Conservation (phyloP, 2,888 invertebrate species). For the Arctia plantaginis region DNA sequence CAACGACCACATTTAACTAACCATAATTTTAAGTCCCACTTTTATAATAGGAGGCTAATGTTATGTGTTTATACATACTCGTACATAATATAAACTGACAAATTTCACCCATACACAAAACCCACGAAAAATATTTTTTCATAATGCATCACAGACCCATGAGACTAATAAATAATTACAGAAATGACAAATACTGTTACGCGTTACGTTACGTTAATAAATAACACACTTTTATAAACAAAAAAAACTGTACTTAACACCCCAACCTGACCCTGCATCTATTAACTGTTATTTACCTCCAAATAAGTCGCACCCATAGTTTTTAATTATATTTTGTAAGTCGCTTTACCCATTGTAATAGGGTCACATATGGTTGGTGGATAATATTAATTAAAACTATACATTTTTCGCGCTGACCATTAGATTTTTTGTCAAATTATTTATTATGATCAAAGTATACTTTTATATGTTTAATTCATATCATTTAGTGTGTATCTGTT, state of each 20-base stretch:
- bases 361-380: conserved; percentile 50
- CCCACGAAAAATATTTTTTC: neutral
- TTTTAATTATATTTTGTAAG: conserved; percentile 7
- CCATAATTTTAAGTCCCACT: no score
- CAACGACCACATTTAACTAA: no score
- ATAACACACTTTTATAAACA: neutral
- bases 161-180: neutral
- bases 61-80: no score
- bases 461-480: conserved; percentile 58
- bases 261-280: neutral
- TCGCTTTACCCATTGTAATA: conserved; percentile 36
- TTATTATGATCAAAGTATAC: conserved; percentile 60
- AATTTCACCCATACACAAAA: neutral
- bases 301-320: neutral
- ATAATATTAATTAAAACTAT: conserved; percentile 44
- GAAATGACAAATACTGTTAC: neutral
- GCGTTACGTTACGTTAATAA: neutral
- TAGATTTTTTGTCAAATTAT: conserved; percentile 58
- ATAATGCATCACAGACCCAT: neutral
- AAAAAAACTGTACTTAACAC: neutral
- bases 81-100: no score
- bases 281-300: neutral
- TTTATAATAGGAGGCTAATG: no score
- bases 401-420: conserved; percentile 45
- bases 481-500: conserved; percentile 44